Evolutionary conservation across 2,888 invertebrate genomes (phyloP), one percentile per base, ranked within the genome.

Genomic region (Incurvaria masculella): DNA sequence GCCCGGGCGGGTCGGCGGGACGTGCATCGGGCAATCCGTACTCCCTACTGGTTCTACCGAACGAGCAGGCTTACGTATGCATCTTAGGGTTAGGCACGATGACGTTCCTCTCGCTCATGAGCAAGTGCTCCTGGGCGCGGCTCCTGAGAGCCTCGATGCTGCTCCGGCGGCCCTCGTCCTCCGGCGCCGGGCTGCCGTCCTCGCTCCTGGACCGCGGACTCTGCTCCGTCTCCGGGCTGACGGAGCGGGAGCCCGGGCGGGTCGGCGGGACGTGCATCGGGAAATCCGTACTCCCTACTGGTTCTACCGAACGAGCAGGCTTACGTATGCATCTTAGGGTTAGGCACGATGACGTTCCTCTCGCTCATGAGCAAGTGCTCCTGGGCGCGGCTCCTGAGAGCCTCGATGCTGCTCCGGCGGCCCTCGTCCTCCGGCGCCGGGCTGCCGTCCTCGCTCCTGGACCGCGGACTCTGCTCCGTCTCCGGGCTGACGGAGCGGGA

Each of bases 131-230:
- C 52, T 76, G 73, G 6, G 80, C 76, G 52, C 80, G 65, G 51
- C 74, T 57, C 49, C 82, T 61, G 38, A 82, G 61, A n/a, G 74
- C 66, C 53, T 82, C 82, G 49, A 82, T 63, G 42, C 59, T 58
- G 49, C 57, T 60, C 45, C n/a, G n/a, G n/a, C n/a, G n/a, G n/a
- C n/a, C n/a, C 4, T 68, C 66, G 38, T 64, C 42, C 41, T 59
- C 57, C 4, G 62, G 59, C 19, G 64, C 60, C 14, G 61, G 57
- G 19, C 56, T 55, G 47, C 50, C 55, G 10, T 53, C 55, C 4
- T 55, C 55, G 27, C 53, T 53, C 44, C 53, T 46, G 19, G 68
- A 63, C 54, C 63, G 61, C 1, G 57, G 55, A 4, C 55, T 53
- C 11, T 49, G 47, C 10, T 68, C 58, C 42, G 68, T 64, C 19